Conservation (phyloP, 2,113 vertebrate species). For the Ammodytes dubius region DNA sequence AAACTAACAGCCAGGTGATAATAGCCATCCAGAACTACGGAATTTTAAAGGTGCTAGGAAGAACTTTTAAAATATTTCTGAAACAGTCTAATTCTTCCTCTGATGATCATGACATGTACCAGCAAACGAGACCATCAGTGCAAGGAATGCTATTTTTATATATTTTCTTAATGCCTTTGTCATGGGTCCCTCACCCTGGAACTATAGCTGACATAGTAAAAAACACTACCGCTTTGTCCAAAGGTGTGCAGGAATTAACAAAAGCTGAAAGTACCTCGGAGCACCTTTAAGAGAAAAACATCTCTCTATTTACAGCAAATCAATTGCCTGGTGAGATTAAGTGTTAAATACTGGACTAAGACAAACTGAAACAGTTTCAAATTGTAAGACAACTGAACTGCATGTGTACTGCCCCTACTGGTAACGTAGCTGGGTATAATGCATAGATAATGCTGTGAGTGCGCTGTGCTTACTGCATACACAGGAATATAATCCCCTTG, state of each 20-base stretch:
- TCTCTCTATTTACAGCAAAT: conserved; percentile 46
- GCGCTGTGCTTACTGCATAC: background rate
- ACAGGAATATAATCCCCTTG: conserved; percentile 9
- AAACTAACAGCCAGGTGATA: conserved; percentile 35
- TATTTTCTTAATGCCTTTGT: no score
- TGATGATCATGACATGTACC: no score
- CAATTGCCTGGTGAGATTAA: conserved; percentile 11
- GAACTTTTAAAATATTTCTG: no score
- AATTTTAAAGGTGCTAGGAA: no score
- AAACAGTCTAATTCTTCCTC: no score
- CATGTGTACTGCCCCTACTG: conserved; percentile 9
- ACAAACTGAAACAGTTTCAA: conserved; percentile 20
- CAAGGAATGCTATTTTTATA: no score
- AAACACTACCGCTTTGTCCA: no score
- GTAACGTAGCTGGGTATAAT: background rate
- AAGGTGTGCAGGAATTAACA: no score
- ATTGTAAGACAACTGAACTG: conserved; percentile 30
- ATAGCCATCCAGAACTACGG: conserved; percentile 1
- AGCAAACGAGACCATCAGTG: no score
- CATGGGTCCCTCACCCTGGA: no score
- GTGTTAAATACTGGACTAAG: background rate
- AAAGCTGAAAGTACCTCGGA: no score
- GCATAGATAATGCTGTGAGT: conserved; percentile 4
- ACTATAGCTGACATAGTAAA: no score
- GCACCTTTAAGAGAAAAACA: conserved; percentile 3